phyloP scores from a whole-genome alignment of 2,113 vertebrate genomes.

The Sterna hirundo region DNA sequence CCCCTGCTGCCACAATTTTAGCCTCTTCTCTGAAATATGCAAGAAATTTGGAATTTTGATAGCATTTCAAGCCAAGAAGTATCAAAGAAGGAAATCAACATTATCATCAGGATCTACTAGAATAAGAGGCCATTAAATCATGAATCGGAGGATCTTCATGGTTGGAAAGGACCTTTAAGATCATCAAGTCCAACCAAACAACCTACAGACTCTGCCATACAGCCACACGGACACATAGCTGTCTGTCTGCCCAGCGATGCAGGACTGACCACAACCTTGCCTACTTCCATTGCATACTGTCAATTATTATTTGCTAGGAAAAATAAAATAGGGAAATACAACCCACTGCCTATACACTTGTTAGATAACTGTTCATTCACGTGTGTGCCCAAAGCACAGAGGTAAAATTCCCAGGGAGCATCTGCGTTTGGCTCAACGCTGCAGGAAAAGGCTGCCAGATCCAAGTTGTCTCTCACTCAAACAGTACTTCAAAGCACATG shows the following conservation, averaged over 20 bases:
- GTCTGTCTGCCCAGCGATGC: background rate
- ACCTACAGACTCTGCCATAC: background rate
- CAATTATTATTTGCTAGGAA: background rate
- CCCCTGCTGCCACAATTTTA: background rate
- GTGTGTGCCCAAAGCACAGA: background rate
- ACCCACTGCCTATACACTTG: background rate
- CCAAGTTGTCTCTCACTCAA: background rate
- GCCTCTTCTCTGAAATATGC: background rate
- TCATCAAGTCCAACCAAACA: no score
- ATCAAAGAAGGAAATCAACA: background rate
- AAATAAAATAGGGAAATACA: background rate
- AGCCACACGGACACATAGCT: background rate
- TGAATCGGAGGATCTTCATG: no score
- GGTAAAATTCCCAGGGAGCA: background rate
- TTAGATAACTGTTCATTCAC: background rate
- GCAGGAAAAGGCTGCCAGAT: background rate
- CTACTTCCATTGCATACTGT: background rate
- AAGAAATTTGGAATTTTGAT: background rate
- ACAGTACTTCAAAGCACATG: accelerated
- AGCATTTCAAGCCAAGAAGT: background rate
- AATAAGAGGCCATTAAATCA: background rate
- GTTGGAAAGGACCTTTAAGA: no score
- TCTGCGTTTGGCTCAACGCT: background rate
- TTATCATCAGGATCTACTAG: background rate
- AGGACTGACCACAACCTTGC: background rate